Base-by-base conservation (phyloP, 2,797 vertebrate genomes). In the Avahi laniger region DNA sequence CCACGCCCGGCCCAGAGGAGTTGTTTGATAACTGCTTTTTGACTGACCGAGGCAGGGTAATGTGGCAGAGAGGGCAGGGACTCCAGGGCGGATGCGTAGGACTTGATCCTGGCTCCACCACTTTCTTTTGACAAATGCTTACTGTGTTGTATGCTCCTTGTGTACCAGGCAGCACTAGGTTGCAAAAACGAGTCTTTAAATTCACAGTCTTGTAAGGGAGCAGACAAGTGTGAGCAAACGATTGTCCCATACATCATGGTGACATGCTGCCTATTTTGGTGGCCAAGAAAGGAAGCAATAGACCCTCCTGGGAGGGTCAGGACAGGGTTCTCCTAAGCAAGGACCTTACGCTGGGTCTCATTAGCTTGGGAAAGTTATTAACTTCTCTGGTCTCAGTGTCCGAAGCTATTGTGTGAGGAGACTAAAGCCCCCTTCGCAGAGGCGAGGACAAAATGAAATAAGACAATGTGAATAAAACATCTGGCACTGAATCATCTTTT, bases 181-280 rank as follows among this genome's bases (percentile, higher is more conserved):
- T 83, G 35, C 30, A 84, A 79, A 96, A 67, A 63, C 15, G 43
- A 76, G 52, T 10, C 65, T 95, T 85, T 61, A 83, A 91, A 86
- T 70, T 88, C 48, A 59, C n/a, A 69, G 30, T 80, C 41, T 94
- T 22, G 57, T 30, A 41, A 91, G 85, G 69, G 65, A 84, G 46
- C 61, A 88, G 35, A 76, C 0, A 0, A 35, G 38, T 48, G 30
- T 48, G n/a, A 69, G 70, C 63, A 76, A 43, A 79, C 26, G 43
- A 10, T 30, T 85, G 43, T 73, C 43, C 70, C 54, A 3, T 70
- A 0, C 79, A 3, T 22, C 54, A 67, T 1, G 48, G 65, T 75
- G 59, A 72, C 48, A 59, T 41, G 65, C 38, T 20, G 33, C 7
- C 6, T 24, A n/a, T 24, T 3, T 67, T 38, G 54, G n/a, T 48